Evolutionary conservation across 2,113 vertebrate species (phyloP), one percentile per base, ranked within the genome.

Genomic region (Anolis sagrei): DNA sequence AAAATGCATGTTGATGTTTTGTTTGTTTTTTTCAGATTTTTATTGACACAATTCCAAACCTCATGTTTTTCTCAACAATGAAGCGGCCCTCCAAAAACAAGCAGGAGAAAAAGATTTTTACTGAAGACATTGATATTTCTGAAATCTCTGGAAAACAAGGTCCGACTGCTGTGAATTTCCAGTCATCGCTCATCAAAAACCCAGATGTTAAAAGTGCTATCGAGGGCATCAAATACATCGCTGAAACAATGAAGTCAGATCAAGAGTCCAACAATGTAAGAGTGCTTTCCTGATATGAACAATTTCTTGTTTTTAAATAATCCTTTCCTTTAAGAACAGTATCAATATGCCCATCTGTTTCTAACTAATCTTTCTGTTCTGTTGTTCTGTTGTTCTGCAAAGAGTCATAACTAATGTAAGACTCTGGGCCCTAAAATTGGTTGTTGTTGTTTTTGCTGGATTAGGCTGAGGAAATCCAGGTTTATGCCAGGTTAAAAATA

Each of bases 21-120:
- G n/a, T n/a, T n/a, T n/a, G 49, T 54, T 54, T 54, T 48, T 93
- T 90, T 48, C 92, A 99, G 99, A 93, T 99, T 93, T 99, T 99
- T 93, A 99, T 99, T 3, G 97, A 99, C 88, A 99, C 98, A 27
- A 98, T 99, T 94, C 99, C 99, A 92, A 98, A 98, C 87, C 9
- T 99, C 91, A 99, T 99, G 99, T 99, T 99, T 94, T 99, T 99
- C 96, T 99, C 98, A 44, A 99, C 98, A 4, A 99, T 99, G 98
- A 99, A 99, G 93, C 96, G 98, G 48, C 98, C 98, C 0, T 97
- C 98, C 79, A 97, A 97, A 95, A 98, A 99, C 87, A 98, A 97
- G 82, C 96, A 96, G 78, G 97, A 97, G 44, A 98, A 96, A 92
- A 97, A 86, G 68, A 92, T 97, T 91, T 98, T 98, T 90, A 95